Conservation (phyloP, 2,797 vertebrate species). For the Helicolenus hilgendorfi region DNA sequence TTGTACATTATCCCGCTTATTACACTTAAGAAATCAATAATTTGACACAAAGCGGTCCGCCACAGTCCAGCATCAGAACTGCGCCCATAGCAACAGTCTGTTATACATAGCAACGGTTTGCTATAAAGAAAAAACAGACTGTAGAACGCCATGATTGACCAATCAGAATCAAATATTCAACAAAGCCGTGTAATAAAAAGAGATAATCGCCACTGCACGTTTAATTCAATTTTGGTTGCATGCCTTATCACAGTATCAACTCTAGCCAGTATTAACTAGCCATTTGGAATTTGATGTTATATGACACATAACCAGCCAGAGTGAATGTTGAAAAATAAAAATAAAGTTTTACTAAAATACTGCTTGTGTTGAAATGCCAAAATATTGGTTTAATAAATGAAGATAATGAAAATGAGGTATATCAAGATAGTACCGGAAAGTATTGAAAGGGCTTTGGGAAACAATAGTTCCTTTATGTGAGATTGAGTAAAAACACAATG, state of each 20-base stretch:
- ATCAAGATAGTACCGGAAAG: neutral
- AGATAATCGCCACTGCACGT: neutral
- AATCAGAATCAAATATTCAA: too few relatives aligned
- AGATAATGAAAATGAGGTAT: neutral
- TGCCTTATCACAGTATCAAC: neutral
- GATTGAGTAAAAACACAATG: neutral
- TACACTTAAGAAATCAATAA: too few relatives aligned
- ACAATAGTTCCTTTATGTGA: neutral
- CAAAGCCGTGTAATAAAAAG: neutral
- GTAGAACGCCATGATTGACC: too few relatives aligned
- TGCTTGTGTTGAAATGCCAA: neutral
- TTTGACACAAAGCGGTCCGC: too few relatives aligned
- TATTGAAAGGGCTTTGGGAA: neutral
- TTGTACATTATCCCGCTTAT: too few relatives aligned
- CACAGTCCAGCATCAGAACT: accelerated
- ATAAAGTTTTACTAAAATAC: neutral
- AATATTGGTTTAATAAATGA: neutral
- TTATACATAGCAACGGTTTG: too few relatives aligned
- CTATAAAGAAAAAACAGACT: too few relatives aligned
- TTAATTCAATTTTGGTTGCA: neutral
- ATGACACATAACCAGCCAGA: neutral
- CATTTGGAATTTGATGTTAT: neutral
- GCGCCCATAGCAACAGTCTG: too few relatives aligned
- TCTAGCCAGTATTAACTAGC: neutral
- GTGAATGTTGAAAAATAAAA: neutral